A percentile compares a stretch with the other conserved stretches of the same genome.
Evolutionary conservation across 2,888 invertebrate species (phyloP).

Genomic region (Malacosoma neustria): DNA sequence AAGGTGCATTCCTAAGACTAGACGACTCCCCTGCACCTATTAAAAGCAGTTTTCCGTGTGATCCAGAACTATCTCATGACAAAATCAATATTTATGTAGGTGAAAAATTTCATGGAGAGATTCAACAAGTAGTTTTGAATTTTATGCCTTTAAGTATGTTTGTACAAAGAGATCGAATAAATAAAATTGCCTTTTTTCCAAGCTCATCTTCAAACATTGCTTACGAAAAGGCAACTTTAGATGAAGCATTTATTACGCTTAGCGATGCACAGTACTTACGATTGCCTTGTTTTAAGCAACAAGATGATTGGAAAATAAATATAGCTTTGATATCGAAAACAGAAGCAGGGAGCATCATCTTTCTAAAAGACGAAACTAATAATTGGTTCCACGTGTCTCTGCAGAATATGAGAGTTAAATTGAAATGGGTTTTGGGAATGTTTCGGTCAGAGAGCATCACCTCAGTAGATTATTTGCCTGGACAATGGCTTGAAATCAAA

Average conservation of each 20-base stretch:
- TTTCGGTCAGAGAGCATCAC: constrained; percentile 44
- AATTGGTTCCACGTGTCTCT: constrained; percentile 46
- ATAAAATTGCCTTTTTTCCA: constrained; percentile 30
- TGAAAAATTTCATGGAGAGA: constrained; percentile 55
- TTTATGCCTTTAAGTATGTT: constrained; percentile 49
- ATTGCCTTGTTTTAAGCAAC: constrained; percentile 46
- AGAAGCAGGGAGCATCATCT: constrained; percentile 46
- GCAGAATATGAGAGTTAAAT: constrained; percentile 50
- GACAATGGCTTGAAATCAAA: constrained; percentile 54
- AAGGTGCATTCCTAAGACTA: constrained; percentile 44
- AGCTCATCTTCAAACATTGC: constrained; percentile 44
- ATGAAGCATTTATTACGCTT: constrained; percentile 48
- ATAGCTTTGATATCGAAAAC: constrained; percentile 47
- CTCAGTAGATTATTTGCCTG: constrained; percentile 38
- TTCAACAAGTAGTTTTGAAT: constrained; percentile 61
- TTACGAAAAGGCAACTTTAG: constrained; percentile 45
- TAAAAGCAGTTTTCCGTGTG: constrained; percentile 44
- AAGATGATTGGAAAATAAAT: constrained; percentile 48
- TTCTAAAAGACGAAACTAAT: constrained; percentile 31
- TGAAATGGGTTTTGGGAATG: constrained; percentile 36
- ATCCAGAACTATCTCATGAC: constrained; percentile 48
- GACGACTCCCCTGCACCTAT: constrained; percentile 41
- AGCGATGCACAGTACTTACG: constrained; percentile 46
- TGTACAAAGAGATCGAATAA: constrained; percentile 21
- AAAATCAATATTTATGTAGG: constrained; percentile 50